Base-by-base conservation (phyloP, 2,888 invertebrate genomes). In the Acleris cristana region DNA sequence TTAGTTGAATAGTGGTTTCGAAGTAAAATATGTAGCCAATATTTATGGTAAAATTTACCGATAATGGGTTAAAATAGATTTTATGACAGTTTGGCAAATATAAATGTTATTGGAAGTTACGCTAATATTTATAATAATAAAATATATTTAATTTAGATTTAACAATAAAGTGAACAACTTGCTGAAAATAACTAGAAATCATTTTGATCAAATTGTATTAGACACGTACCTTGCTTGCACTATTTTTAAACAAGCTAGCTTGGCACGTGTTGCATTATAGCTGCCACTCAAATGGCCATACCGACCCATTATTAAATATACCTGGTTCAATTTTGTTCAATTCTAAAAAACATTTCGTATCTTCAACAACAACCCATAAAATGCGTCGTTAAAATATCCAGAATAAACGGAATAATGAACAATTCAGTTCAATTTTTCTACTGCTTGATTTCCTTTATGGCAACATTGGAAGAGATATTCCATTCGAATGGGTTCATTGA, bases 391-490 rank as follows among this genome's bases (percentile, higher is more conserved):
- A 44, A 62, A 56, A 53, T 56, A 18, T 49, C 53, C 45, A 64
- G 57, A 69, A 70, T 60, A 69, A 62, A 59, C 56, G 64, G 44
- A 67, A 67, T 70, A 67, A 77, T 77, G 78, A 79, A 78, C 81
- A 77, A 79, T 76, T 71, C 76, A 73, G 79, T 82, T 77, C 73
- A 80, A 79, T 79, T 83, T 88, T 89, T 88, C 84, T 88, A 86
- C 86, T 83, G 84, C 86, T 82, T 84, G 86, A 87, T 89, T 87
- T 87, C 87, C 89, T 90, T 89, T 87, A 87, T 90, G 88, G 85
- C 87, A 88, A 90, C 89, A 88, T 86, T 88, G 85, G 85, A 78
- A 79, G 87, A 90, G 91, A 92, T 90, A 91, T 91, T 92, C 91
- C 91, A 84, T 89, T 80, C 80, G 87, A 87, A 86, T 88, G 86